Base-by-base conservation (phyloP, 1,140 invertebrate species). In the Phthorimaea operculella region DNA sequence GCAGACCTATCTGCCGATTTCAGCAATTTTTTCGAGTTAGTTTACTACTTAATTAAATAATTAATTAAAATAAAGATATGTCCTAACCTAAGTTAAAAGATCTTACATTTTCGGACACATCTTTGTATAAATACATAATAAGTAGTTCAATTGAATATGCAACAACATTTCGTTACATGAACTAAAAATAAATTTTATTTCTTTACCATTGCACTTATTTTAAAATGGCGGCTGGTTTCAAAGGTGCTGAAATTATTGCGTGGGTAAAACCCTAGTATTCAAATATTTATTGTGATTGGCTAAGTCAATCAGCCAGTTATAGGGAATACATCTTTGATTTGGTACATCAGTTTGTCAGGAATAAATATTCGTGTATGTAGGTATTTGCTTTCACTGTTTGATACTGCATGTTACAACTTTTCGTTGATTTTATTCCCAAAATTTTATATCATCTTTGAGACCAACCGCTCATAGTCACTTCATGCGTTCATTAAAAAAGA, bases 161-260 rank as follows among this genome's bases (percentile, higher is more conserved):
- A 56, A 56, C 54, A 56, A 51, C 45, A 44, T 39, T 56, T 49
- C 14, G 54, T 56, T 56, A 56, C 54, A 50, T 56, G 42, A 56
- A 56, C 54, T 50, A 51, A 56, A 56, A 45, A 48, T 4, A 48
- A 49, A 56, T 56, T 50, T 33, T 42, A 47, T 56, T 50, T 56
- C 33, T 50, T 51, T 28, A 56, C 47, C 58, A 60, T 60, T 60
- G 58, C 58, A 60, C 58, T 60, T 53, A 53, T 52, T 18, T 49
- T 42, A 52, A 39, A 33, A 54, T 36, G 45, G 36, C 39, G 33
- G 21, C 18, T 54, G 51, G 51, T 54, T 51, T 56, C 58, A 55
- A 36, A 59, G 4, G 49, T 21, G 16, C 39, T 42, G 2, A 28
- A 28, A 28, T 28, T 28, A 28, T 28, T 28, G 21, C 21, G 21